Conservation (phyloP, 2,113 vertebrate species). For the Phainopepla nitens region DNA sequence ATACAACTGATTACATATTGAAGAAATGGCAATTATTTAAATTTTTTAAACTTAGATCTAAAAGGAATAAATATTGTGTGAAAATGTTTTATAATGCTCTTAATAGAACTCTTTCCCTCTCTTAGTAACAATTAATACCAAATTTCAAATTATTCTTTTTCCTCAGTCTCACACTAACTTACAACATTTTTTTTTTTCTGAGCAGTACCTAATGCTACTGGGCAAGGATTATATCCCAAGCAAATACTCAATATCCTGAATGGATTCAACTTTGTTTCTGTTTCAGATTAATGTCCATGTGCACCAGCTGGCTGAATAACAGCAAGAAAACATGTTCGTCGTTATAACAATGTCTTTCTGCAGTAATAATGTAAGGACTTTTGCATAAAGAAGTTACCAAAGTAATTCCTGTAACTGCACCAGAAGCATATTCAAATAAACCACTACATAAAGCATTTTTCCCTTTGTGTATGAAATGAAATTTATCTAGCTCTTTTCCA, state of each 20-base stretch:
- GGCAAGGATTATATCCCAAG: background rate
- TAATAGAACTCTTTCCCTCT: background rate
- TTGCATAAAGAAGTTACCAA: background rate
- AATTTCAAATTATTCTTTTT: background rate
- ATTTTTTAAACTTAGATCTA: background rate
- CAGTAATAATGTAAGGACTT: background rate
- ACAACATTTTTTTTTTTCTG: background rate
- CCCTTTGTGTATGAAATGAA: background rate
- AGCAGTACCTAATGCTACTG: background rate
- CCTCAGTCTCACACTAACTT: background rate
- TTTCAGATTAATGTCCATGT: background rate
- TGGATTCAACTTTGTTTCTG: background rate
- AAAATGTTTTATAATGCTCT: background rate
- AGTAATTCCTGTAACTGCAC: background rate
- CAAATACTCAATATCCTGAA: background rate
- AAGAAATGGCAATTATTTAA: background rate
- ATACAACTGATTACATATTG: background rate
- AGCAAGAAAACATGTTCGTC: background rate
- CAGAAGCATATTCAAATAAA: background rate
- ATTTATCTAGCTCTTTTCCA: background rate
- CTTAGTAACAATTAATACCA: background rate
- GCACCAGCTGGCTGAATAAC: background rate
- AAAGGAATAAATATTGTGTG: background rate
- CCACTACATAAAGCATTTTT: background rate
- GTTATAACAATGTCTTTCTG: background rate